phyloP scores from a whole-genome alignment of 2,113 vertebrate species.

The Dicaeum eximium region DNA sequence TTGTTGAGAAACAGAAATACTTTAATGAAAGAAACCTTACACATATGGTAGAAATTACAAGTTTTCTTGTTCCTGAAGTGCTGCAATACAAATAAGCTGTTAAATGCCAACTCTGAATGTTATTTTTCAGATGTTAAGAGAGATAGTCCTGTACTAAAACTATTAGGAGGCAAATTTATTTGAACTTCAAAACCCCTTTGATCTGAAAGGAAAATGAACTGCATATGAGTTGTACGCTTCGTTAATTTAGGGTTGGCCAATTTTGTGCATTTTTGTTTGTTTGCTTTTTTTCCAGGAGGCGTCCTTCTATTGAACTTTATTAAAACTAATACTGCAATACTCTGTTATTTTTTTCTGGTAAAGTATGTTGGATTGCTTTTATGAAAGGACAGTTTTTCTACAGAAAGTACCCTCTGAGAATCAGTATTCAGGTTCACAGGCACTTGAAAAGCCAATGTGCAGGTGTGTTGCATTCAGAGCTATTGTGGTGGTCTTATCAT shows the following conservation, averaged over 20 bases:
- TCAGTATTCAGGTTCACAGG: constrained; percentile 45
- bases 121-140: constrained; percentile 53
- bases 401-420: constrained; percentile 34
- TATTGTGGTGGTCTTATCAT: constrained; percentile 56
- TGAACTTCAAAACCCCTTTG: constrained; percentile 64
- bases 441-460: background rate
- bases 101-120: constrained; percentile 49
- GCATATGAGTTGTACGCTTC: background rate
- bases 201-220: constrained; percentile 61
- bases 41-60: constrained; percentile 57
- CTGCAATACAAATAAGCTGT: constrained; percentile 53
- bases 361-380: constrained; percentile 18
- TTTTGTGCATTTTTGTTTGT: background rate
- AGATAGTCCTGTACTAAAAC: constrained; percentile 59
- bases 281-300: background rate
- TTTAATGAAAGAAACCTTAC: background rate
- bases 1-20: background rate
- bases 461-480: constrained; percentile 25
- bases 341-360: constrained; percentile 44
- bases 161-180: constrained; percentile 52
- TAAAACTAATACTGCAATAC: constrained; percentile 52
- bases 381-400: constrained; percentile 23
- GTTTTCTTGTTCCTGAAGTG: constrained; percentile 42
- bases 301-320: constrained; percentile 49
- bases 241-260: constrained; percentile 48